A percentile compares a stretch with the other conserved stretches of the same genome.
Evolutionary conservation across 2,113 vertebrate species (phyloP).

Genomic region (Cyprinus carpio): DNA sequence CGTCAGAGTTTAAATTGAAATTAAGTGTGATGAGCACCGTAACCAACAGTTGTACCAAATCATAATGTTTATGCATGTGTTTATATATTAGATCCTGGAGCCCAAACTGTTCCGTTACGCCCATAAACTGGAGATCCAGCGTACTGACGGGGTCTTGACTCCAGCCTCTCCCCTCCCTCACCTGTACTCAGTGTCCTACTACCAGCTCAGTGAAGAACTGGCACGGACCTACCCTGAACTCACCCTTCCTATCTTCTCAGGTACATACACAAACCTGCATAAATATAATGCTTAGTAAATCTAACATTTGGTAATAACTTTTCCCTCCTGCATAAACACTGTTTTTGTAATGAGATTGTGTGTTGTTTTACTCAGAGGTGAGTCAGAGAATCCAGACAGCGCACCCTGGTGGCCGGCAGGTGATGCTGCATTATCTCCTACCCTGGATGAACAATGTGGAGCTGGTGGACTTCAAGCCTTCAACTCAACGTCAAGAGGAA

Average conservation of each 20-base stretch:
- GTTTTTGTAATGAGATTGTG: neutral
- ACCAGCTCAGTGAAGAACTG: conserved; percentile 95
- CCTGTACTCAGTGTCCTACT: conserved; percentile 94
- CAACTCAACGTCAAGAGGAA: conserved; percentile 79
- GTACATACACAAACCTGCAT: conserved; percentile 62
- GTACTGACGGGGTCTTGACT: conserved; percentile 87
- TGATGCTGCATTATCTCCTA: conserved; percentile 96
- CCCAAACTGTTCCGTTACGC: conserved; percentile 98
- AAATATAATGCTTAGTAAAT: neutral
- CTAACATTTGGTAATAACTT: neutral
- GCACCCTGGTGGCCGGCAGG: conserved; percentile 92
- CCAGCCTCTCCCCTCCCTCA: conserved; percentile 92
- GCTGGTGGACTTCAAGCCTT: conserved; percentile 91
- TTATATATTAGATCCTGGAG: conserved; percentile 86
- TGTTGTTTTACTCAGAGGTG: conserved; percentile 79
- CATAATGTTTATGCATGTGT: too few species aligned
- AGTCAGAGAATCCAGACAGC: conserved; percentile 97
- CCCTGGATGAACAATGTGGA: conserved; percentile 99
- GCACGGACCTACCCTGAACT: conserved; percentile 95
- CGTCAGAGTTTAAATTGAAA: too few species aligned
- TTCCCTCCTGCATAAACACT: neutral
- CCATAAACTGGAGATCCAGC: conserved; percentile 95
- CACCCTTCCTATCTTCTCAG: conserved; percentile 96
- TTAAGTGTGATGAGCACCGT: too few species aligned
- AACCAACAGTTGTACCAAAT: too few species aligned